Base-by-base conservation (phyloP, 1,140 invertebrate genomes). In the Meteorus sp. region DNA sequence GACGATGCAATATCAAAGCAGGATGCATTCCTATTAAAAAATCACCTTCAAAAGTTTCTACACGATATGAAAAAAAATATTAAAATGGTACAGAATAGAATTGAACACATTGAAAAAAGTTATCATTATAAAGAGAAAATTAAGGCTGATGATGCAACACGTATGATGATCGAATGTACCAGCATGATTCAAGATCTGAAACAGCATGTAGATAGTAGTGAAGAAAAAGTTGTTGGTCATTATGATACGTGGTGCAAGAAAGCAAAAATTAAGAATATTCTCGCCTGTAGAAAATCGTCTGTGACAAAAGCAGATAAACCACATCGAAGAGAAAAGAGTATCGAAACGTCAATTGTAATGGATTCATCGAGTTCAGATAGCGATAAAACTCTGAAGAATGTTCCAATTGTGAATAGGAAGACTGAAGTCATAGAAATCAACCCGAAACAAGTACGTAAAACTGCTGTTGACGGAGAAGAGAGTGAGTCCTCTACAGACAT, bases 211-310 rank as follows among this genome's bases (percentile, higher is more conserved):
- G 27, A 6, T 22, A 25, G 13, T 4, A n/a, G 27, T 11, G 25
- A 47, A 25, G 27, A 22, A 25, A 29, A 47, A 47, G 9, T 47
- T 6, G 15, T 29, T 2, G 22, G 15, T 0, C 22, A 15, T 13
- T 59, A 59, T 22, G 13, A 51, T n/a, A 37, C 8, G 9, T 63
- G 61, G 56, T 59, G 52, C 15, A 56, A 56, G 47, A 62, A 59
- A 43, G 19, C 43, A 1, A 54, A 50, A 43, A 8, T 55, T 2
- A 59, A 43, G 27, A 62, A 62, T 43, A 54, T 59, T 3, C 56
- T 58, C 20, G 51, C 27, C 22, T 13, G 41, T 15, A 15, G 25
- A 1, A 3, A 22, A 55, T n/a, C n/a, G n/a, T n/a, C n/a, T n/a
- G 9, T 11, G n/a, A 23, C 9, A 53, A 23, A 13, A 48, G 22